Percentiles rank a stretch among this genome's conserved stretches.
phyloP scores from a whole-genome alignment of 2,888 invertebrate genomes.

The Caenorhabditis doughertyi region DNA sequence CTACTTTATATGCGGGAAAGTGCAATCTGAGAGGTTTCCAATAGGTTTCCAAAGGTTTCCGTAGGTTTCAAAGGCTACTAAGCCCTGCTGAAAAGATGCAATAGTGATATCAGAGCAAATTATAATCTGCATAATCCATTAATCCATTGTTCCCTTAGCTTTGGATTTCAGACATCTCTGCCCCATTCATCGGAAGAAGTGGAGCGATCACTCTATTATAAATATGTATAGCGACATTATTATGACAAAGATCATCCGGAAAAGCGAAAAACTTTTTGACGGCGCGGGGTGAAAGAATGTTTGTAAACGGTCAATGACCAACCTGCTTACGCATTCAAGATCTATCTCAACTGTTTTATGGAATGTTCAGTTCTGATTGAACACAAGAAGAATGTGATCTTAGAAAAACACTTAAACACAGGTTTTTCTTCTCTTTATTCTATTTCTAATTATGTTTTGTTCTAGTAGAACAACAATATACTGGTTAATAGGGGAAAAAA shows the following conservation, averaged over 20 bases:
- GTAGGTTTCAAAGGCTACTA: neutral
- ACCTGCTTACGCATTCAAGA: constrained; percentile 31
- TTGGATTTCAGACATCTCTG: constrained; percentile 8
- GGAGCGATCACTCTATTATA: constrained; percentile 9
- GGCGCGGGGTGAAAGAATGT: no score
- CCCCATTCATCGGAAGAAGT: neutral
- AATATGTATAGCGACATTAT: constrained; percentile 10
- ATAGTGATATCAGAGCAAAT: neutral
- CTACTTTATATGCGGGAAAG: neutral
- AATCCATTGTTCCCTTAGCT: neutral
- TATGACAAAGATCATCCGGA: constrained; percentile 29
- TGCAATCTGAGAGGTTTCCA: neutral
- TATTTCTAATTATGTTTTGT: constrained; percentile 33
- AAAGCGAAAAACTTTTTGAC: no score
- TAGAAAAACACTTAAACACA: constrained; percentile 22
- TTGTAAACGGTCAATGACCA: constrained; percentile 24
- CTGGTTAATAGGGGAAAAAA: neutral
- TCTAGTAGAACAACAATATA: constrained; percentile 30
- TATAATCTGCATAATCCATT: neutral
- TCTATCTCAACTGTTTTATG: neutral
- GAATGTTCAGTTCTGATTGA: constrained; percentile 21
- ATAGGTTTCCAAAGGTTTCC: no score
- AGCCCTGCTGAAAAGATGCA: neutral
- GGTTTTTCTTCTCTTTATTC: neutral
- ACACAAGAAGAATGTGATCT: constrained; percentile 11